Base-by-base conservation (phyloP, 2,797 vertebrate species). In the Anableps anableps region DNA sequence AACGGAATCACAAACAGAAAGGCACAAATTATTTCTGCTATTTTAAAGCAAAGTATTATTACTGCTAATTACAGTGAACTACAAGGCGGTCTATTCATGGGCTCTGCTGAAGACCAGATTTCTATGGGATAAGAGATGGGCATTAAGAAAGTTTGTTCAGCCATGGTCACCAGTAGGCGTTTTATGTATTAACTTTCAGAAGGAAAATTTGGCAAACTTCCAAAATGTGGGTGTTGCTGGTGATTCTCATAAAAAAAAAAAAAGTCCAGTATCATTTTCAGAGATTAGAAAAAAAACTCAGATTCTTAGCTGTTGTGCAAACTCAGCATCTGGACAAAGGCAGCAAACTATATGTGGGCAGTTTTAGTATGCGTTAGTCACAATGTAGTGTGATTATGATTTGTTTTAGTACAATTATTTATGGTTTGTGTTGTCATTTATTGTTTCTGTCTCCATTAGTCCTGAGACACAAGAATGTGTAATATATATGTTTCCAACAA, bases 161-260 rank as follows among this genome's bases (percentile, higher is more conserved):
- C 48, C 11, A 45, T 34, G 19, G 11, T 62, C 58, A 23, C 74
- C 26, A 45, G 53, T 73, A 36, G 53, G 53, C 31, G 23, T 45
- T 38, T 77, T 62, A 55, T 43, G 7, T 10, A 2, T 26, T 36
- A 23, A 51, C 38, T 62, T 55, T 58, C 41, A 41, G 68, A 72
- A n/a, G 23, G 19, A 47, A 72, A 72, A 47, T n/a, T 38, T 79
- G 43, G 62, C 70, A 38, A 38, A 64, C 31, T 16, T 73, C 71
- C 55, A 23, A 16, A 71, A 79, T 43, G 53, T 34, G 31, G 53
- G 55, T 50, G 77, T 73, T 36, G 43, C 53, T 73, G 53, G 21
- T 19, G 45, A 72, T 38, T 43, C 48, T 48, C 21, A 55, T 14
- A 26, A 58, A 58, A 29, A 58, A 29, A 71, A 14, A 55, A 78